Evolutionary conservation across 2,113 vertebrate genomes (phyloP).

Genomic region (Myrmecobius fasciatus): DNA sequence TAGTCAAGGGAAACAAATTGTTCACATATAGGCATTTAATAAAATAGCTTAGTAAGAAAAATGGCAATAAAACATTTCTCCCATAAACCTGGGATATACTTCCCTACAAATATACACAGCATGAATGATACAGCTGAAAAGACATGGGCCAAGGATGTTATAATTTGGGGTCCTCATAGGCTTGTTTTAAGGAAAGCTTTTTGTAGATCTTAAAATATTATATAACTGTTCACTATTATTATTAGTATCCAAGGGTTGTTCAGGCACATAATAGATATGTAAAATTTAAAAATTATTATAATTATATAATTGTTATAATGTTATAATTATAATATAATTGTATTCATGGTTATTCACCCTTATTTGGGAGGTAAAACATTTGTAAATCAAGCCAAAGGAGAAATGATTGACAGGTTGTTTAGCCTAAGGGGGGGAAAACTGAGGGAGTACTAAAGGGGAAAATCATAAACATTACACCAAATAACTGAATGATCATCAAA

Average conservation of each 20-base stretch:
- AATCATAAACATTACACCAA: background rate
- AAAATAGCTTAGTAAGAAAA: too few species aligned
- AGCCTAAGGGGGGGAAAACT: background rate
- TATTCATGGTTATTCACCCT: background rate
- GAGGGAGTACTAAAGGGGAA: background rate
- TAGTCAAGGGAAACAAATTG: too few species aligned
- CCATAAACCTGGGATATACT: too few species aligned
- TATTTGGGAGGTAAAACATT: background rate
- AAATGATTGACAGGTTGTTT: background rate
- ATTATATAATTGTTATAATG: background rate
- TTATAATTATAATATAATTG: background rate
- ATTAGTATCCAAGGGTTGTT: background rate
- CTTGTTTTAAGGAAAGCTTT: background rate
- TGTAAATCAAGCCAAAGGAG: background rate
- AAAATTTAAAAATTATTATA: background rate
- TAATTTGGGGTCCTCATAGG: background rate
- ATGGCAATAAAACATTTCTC: too few species aligned
- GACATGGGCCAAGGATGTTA: background rate
- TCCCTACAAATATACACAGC: too few species aligned
- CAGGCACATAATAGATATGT: background rate
- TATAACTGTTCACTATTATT: background rate
- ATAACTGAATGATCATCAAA: background rate
- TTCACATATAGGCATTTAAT: too few species aligned
- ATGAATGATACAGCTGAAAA: too few species aligned
- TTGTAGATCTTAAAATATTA: background rate